These are phyloP conservation scores for Patiria miniata DNA, from an alignment of 35 echinoderm and acorn worm species.

Conservation along the genomic window DNA sequence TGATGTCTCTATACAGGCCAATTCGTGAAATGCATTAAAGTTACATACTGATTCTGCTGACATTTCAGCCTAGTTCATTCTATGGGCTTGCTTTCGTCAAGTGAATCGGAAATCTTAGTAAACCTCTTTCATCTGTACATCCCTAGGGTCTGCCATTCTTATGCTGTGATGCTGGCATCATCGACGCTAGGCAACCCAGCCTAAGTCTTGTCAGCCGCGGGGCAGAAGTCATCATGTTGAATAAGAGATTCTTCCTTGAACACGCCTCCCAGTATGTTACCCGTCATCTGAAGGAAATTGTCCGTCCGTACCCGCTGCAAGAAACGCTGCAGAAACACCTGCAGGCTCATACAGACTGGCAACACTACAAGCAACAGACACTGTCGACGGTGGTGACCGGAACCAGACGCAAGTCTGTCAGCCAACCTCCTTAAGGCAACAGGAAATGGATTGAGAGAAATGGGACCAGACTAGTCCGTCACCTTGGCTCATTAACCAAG, in stretches of 20 bases:
- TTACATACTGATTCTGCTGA: too few relatives aligned
- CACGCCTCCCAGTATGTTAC: conserved; percentile 36
- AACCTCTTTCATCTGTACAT: background rate
- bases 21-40: too few relatives aligned
- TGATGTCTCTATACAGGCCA: too few relatives aligned
- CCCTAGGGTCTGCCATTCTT: background rate
- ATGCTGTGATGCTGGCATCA: background rate
- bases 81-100: background rate
- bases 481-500: too few relatives aligned
- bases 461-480: too few relatives aligned
- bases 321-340: conserved; percentile 57
- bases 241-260: conserved; percentile 67
- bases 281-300: conserved; percentile 56
- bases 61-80: too few relatives aligned
- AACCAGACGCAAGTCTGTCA: conserved; percentile 9
- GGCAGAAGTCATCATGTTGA: conserved; percentile 61
- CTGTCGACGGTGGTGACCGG: conserved; percentile 27
- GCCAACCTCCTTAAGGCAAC: background rate
- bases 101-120: background rate
- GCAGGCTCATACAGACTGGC: conserved; percentile 64
- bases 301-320: conserved; percentile 60
- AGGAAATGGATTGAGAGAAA: too few relatives aligned
- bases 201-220: conserved; percentile 61
- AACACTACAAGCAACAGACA: conserved; percentile 55
- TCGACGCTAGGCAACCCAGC: background rate